A percentile compares a stretch with the other conserved stretches of the same genome.
phyloP scores from a whole-genome alignment of 2,113 vertebrate species.

The Sapayoa aenigma region DNA sequence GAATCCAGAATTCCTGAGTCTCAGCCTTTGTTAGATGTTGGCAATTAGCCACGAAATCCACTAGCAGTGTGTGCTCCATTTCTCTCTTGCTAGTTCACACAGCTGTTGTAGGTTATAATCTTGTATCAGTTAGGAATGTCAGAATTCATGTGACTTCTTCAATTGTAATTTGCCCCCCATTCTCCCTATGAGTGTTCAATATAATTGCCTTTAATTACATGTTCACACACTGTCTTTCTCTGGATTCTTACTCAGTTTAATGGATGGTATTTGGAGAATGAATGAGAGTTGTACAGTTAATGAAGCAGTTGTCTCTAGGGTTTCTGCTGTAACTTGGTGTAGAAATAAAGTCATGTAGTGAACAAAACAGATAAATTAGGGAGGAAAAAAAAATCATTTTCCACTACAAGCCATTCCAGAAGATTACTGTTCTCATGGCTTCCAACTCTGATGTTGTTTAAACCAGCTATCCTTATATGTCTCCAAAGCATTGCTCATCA shows the following conservation, averaged over 20 bases:
- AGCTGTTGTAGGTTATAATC: slow-evolving; percentile 20
- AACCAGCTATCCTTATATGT: not conserved
- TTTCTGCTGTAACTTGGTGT: not conserved
- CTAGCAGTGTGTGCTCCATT: not conserved
- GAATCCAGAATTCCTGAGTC: not conserved
- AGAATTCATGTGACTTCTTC: not conserved
- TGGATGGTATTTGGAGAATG: not conserved
- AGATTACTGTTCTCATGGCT: not conserved
- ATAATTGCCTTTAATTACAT: slow-evolving; percentile 29
- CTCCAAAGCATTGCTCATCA: not conserved
- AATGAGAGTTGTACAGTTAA: not conserved
- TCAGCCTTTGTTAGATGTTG: not conserved
- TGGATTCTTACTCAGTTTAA: not conserved
- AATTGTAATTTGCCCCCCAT: not conserved
- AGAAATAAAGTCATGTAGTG: not conserved
- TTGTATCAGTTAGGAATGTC: not conserved
- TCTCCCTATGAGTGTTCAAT: not conserved
- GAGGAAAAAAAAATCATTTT: not conserved
- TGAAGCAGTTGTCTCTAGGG: not conserved
- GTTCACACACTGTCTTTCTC: not conserved
- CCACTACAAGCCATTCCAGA: not conserved
- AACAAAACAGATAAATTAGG: not conserved
- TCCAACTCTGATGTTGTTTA: not conserved
- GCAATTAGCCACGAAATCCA: not conserved
- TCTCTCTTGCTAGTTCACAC: not conserved